Conservation (phyloP, 1,140 invertebrate genomes). For the Megalopta genalis region DNA sequence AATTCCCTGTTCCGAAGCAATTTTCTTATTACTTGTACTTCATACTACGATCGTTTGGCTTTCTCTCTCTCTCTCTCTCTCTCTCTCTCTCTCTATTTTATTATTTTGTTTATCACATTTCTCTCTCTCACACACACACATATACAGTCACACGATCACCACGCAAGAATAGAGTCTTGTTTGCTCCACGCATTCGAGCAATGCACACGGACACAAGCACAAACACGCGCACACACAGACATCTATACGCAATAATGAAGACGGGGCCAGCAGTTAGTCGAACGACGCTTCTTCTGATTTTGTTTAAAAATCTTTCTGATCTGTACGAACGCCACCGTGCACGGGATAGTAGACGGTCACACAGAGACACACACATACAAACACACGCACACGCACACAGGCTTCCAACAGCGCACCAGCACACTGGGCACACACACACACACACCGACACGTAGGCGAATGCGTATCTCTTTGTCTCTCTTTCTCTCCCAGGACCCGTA, state of each 20-base stretch:
- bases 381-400: background rate
- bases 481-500: background rate
- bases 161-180: background rate
- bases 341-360: constrained; percentile 21
- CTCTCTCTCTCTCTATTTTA: constrained; percentile 54
- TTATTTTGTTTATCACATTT: background rate
- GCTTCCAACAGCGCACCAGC: constrained; percentile 24
- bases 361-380: background rate
- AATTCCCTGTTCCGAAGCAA: constrained; percentile 60
- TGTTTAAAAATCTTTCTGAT: background rate
- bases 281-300: constrained; percentile 8
- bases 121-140: constrained; percentile 1
- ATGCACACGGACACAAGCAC: no score
- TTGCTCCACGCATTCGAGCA: background rate
- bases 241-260: no score
- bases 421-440: constrained; percentile 1
- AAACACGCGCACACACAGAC: no score
- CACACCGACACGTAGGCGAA: background rate
- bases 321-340: background rate
- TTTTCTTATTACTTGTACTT: constrained; percentile 35
- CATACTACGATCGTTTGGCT: constrained; percentile 58
- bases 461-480: background rate
- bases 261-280: no score
- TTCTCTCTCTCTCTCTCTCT: constrained; percentile 51
- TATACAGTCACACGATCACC: constrained; percentile 21